Evolutionary conservation across 2,888 invertebrate species (phyloP).

Genomic region (Petrolisthes cinctipes): DNA sequence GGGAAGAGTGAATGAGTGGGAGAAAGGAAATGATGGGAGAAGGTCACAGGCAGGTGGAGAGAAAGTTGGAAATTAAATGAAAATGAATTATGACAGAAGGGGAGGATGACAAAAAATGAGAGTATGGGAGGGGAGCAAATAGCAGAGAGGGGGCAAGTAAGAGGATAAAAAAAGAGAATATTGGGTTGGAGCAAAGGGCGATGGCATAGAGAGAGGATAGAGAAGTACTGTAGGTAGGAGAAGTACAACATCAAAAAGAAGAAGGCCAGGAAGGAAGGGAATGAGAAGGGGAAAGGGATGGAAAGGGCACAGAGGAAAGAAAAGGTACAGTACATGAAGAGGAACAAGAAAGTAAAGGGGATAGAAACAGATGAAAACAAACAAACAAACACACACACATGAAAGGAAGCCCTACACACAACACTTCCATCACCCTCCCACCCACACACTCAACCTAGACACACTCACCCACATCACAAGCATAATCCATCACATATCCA

Average conservation of each 20-base stretch:
- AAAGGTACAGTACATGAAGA: not conserved
- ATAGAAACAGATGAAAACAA: not conserved
- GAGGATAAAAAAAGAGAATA: not conserved
- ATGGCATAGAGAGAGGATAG: not conserved
- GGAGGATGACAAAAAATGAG: not conserved
- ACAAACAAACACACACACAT: conserved; percentile 4
- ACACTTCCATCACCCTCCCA: not conserved
- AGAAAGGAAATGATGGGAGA: not conserved
- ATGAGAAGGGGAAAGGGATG: not conserved
- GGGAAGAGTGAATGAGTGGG: not conserved
- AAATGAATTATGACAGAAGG: not conserved
- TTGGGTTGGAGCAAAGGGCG: not conserved
- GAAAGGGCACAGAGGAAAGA: not conserved
- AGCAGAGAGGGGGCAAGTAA: not conserved
- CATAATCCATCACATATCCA: not conserved
- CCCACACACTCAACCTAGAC: no score
- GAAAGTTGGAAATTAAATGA: not conserved
- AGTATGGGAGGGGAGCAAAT: not conserved
- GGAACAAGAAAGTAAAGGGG: no score
- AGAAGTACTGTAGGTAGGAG: not conserved
- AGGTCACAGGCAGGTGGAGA: not conserved
- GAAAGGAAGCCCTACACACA: not conserved
- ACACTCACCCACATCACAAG: not conserved
- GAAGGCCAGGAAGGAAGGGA: not conserved
- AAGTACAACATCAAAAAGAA: not conserved